Base-by-base conservation (phyloP, 2,797 vertebrate genomes). In the Calcarius lapponicus region DNA sequence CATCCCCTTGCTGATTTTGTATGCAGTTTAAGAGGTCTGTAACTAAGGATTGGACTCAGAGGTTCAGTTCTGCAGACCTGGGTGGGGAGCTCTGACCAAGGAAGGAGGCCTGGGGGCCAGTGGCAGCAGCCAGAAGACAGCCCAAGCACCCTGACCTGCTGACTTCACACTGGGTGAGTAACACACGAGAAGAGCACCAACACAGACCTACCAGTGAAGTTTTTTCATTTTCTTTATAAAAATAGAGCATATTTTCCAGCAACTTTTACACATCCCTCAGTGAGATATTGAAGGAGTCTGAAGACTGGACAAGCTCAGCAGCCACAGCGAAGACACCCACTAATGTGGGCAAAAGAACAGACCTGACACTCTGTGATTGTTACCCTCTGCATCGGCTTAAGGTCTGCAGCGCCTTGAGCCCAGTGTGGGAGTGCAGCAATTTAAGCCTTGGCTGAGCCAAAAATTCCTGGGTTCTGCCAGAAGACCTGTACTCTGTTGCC, bases 111-210 rank as follows among this genome's bases (percentile, higher is more conserved):
- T 67, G 38, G 12, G 51, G 43, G 28, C 10, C 75, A 72, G 31
- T 12, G n/a, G 25, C 56, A 74, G 43, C 28, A 60, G 13, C 36
- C 26, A 36, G 60, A 80, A 64, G 29, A n/a, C 43, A 70, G 10
- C 15, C 70, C 29, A 42, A 92, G 40, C 36, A 65, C 36, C 54
- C 40, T 34, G 26, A 86, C 69, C n/a, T 47, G 31, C 26, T 4
- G 4, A 6, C 32, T 54, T 53, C 26, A 4, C 0, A 0, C 14
- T 70, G 42, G 10, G 13, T 32, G 58, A 57, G 47, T 40, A 54
- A 36, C 7, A 34, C 11, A 7, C 3, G 29, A 79, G 24, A 60
- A 70, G 34, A 79, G 26, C 22, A 62, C 16, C 36, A 76, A 34
- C 36, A 51, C 17, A 65, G 1, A 57, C 15, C 22, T 34, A 57